Conservation (phyloP, 2,113 vertebrate species). For the Microtus pennsylvanicus region DNA sequence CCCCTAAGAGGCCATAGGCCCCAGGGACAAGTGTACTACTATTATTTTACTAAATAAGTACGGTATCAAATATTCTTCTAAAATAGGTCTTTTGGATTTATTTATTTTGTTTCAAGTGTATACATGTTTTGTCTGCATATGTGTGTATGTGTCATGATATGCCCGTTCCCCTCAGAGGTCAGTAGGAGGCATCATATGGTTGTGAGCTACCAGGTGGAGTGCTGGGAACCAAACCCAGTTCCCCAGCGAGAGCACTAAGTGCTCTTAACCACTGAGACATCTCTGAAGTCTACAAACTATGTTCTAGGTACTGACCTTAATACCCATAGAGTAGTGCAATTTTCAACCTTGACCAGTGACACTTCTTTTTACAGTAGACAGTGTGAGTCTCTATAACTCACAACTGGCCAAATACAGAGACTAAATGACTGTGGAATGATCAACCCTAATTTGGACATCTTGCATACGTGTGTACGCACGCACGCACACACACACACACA, state of each 20-base stretch:
- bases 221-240: background rate
- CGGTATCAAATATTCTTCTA: background rate
- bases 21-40: background rate
- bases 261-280: background rate
- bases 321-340: background rate
- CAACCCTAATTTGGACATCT: background rate
- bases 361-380: background rate
- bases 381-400: background rate
- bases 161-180: background rate
- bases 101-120: background rate
- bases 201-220: background rate
- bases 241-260: background rate
- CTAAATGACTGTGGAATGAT: background rate
- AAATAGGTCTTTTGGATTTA: background rate
- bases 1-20: background rate
- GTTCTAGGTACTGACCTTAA: background rate
- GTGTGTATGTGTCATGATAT: background rate
- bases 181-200: background rate
- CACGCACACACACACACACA: background rate
- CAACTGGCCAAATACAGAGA: background rate
- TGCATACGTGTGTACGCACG: too few relatives aligned
- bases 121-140: background rate
- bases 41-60: background rate
- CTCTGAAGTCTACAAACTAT: background rate
- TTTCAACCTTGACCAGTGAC: too few relatives aligned